phyloP scores from a whole-genome alignment of 2,888 invertebrate species.

The Teleogryllus oceanicus region DNA sequence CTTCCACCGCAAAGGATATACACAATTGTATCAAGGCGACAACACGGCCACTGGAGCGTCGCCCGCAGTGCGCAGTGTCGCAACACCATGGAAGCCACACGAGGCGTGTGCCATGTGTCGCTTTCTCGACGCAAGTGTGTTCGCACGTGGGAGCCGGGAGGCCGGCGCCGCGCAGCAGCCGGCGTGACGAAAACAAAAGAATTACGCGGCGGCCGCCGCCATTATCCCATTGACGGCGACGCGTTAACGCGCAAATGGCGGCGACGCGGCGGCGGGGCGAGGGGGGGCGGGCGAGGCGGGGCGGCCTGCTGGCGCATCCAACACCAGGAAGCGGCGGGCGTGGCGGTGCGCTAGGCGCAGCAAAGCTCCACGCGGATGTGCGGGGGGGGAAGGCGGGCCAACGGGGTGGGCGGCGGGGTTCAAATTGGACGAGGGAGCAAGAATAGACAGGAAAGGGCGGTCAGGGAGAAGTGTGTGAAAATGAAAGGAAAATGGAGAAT shows the following conservation, averaged over 20 bases:
- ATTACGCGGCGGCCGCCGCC: background rate
- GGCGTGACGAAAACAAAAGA: background rate
- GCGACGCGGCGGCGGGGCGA: background rate
- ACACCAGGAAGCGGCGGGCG: background rate
- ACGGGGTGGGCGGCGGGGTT: no score
- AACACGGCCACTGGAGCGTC: no score
- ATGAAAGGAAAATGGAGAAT: no score
- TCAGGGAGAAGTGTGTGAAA: no score
- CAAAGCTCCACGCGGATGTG: background rate
- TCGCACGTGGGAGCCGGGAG: background rate
- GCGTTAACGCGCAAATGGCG: background rate
- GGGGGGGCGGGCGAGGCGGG: background rate
- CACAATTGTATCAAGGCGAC: no score
- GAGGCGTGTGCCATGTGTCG: no score
- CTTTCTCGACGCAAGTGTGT: background rate
- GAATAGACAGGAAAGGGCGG: no score
- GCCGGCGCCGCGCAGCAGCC: background rate
- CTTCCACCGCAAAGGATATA: no score
- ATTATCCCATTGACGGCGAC: slow-evolving; percentile 8
- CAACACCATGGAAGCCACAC: no score
- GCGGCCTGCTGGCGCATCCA: background rate
- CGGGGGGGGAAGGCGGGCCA: no score
- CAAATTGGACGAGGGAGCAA: no score
- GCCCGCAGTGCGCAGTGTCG: no score
- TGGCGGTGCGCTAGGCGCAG: background rate